These are phyloP conservation scores for Onthophagus sagittarius DNA, from an alignment of 2,888 invertebrate genomes.

Conservation along the genomic window DNA sequence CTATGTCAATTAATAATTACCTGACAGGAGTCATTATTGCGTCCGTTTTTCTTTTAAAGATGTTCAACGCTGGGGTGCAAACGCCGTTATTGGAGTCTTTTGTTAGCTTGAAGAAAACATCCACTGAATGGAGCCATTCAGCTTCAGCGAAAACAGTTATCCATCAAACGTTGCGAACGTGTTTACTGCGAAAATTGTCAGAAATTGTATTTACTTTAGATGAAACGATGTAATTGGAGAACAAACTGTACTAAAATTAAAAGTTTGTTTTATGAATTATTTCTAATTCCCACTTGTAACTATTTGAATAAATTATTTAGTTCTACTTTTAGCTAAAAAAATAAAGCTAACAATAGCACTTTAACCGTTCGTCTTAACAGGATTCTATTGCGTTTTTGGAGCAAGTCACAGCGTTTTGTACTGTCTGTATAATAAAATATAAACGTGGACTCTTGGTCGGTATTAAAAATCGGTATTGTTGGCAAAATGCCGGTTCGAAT, in stretches of 20 bases:
- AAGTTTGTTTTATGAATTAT: too few relatives aligned
- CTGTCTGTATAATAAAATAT: too few relatives aligned
- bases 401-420: too few relatives aligned
- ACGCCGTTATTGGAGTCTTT: not conserved
- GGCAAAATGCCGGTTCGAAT: too few relatives aligned
- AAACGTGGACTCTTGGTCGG: too few relatives aligned
- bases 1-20: constrained; percentile 12
- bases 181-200: not conserved
- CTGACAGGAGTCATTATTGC: constrained; percentile 6
- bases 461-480: too few relatives aligned
- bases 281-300: too few relatives aligned
- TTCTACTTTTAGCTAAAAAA: too few relatives aligned
- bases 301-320: too few relatives aligned
- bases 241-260: not conserved
- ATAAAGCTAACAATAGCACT: too few relatives aligned
- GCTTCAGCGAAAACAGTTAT: not conserved
- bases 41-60: not conserved
- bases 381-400: too few relatives aligned
- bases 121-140: not conserved
- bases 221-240: not conserved
- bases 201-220: not conserved
- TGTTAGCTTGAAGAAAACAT: not conserved
- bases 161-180: not conserved
- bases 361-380: too few relatives aligned
- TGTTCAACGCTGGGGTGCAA: not conserved